Evolutionary conservation across 2,888 invertebrate species (phyloP).

Genomic region (Bhutanitis thaidina): DNA sequence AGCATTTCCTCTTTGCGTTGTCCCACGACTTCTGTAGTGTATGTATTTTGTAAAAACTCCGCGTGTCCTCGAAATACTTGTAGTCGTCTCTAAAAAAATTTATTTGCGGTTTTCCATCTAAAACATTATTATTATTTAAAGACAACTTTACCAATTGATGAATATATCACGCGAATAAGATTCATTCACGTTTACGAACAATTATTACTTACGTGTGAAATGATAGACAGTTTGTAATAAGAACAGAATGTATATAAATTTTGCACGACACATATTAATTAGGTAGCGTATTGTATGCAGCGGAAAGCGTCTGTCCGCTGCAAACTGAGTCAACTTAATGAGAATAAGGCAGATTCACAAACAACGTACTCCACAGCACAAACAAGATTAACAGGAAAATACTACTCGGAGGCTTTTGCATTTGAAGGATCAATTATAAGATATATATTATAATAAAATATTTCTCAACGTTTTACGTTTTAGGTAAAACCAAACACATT

Average conservation of each 20-base stretch:
- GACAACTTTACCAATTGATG: neutral
- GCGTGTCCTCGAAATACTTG: conserved; percentile 37
- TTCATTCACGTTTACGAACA: neutral
- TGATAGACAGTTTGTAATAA: conserved; percentile 21
- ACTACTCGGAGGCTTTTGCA: neutral
- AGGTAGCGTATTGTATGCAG: neutral
- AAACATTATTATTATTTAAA: conserved; percentile 23
- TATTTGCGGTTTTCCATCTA: conserved; percentile 45
- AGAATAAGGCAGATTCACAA: conserved; percentile 19
- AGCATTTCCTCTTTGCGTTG: conserved; percentile 47
- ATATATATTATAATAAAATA: conserved; percentile 1
- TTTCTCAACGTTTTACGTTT: neutral
- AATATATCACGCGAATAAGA: neutral
- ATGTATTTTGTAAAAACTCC: conserved; percentile 59
- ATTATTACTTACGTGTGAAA: conserved; percentile 27
- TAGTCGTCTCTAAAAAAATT: conserved; percentile 60
- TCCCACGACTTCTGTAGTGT: conserved; percentile 45
- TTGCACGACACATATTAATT: conserved; percentile 24
- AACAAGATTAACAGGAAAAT: conserved; percentile 27
- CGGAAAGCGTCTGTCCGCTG: neutral
- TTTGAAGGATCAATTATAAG: conserved; percentile 9
- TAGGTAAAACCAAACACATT: neutral
- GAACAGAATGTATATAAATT: conserved; percentile 23
- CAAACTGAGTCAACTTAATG: conserved; percentile 10
- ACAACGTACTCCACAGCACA: neutral